phyloP scores from a whole-genome alignment of 2,113 vertebrate genomes.

The Nematolebias whitei region DNA sequence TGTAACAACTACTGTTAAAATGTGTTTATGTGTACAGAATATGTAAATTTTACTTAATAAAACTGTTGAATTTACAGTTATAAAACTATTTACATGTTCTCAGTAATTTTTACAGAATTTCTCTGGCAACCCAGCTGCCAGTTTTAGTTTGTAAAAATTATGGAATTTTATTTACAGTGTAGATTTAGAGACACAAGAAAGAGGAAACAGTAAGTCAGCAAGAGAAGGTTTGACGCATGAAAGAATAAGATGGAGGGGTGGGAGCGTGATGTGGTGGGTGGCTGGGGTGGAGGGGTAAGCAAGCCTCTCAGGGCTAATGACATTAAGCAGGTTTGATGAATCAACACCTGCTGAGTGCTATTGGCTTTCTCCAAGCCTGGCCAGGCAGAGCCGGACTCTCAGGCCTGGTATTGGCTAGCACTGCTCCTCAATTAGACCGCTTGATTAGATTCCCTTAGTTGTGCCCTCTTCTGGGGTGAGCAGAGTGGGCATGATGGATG shows the following conservation, averaged over 20 bases:
- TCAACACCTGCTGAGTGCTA: conserved; percentile 81
- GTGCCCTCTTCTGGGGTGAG: conserved; percentile 75
- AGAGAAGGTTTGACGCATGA: conserved; percentile 68
- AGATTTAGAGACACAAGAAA: conserved; percentile 57
- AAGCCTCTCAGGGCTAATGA: conserved; percentile 82
- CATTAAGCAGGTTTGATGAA: conserved; percentile 82
- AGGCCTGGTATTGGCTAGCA: conserved; percentile 63
- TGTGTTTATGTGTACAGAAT: too few species aligned
- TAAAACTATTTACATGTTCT: too few species aligned
- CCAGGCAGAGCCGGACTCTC: conserved; percentile 65
- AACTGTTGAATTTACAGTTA: too few species aligned
- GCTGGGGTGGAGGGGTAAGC: conserved; percentile 49
- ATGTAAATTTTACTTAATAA: too few species aligned
- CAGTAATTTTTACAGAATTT: too few species aligned
- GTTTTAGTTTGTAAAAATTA: too few species aligned
- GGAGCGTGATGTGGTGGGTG: conserved; percentile 20
- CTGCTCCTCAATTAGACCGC: conserved; percentile 82
- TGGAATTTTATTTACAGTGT: too few species aligned
- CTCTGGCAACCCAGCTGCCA: too few species aligned
- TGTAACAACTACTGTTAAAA: too few species aligned
- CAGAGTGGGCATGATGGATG: conserved; percentile 79
- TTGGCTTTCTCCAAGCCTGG: conserved; percentile 69
- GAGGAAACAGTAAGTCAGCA: conserved; percentile 49
- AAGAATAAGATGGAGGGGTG: conserved; percentile 58
- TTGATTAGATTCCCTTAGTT: conserved; percentile 82